phyloP scores from a whole-genome alignment of 1,140 invertebrate genomes.

The Drosophila kanapiae region DNA sequence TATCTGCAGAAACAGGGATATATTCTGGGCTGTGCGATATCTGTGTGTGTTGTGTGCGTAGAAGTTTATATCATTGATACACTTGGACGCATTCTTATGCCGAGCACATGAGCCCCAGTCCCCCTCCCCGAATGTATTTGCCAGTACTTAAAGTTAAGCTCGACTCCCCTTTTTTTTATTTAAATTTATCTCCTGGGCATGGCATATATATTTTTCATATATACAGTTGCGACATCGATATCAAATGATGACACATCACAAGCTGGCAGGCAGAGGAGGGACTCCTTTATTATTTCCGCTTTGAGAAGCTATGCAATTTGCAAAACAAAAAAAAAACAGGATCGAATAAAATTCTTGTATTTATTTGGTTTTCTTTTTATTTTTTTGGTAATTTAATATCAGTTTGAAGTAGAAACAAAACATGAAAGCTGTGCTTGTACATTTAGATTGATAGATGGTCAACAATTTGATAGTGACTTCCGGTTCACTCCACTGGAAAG shows the following conservation, averaged over 20 bases:
- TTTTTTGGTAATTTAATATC: constrained; percentile 16
- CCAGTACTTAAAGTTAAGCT: constrained; percentile 37
- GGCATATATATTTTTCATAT: not conserved
- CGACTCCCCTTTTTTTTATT: constrained; percentile 18
- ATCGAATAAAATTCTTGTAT: not conserved
- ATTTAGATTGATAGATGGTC: not conserved
- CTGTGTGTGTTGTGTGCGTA: constrained; percentile 36
- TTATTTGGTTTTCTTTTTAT: constrained; percentile 17
- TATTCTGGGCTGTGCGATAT: not conserved
- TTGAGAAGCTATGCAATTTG: not conserved
- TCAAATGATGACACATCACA: constrained; percentile 36
- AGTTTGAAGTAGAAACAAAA: not conserved
- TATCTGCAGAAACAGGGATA: constrained; percentile 12
- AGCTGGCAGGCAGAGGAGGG: constrained; percentile 3
- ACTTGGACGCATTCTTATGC: constrained; percentile 71
- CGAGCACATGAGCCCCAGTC: constrained; percentile 1
- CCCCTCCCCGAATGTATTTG: not conserved
- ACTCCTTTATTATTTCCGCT: constrained; percentile 25
- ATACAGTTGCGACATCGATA: constrained; percentile 19
- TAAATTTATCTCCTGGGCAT: constrained; percentile 19
- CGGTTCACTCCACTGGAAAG: not conserved
- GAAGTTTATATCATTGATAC: constrained; percentile 73
- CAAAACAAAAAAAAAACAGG: too few relatives aligned
- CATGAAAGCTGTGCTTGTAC: not conserved
- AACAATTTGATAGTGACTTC: constrained; percentile 6